Conservation (phyloP, 2,888 invertebrate genomes). For the Hemaris fuciformis region DNA sequence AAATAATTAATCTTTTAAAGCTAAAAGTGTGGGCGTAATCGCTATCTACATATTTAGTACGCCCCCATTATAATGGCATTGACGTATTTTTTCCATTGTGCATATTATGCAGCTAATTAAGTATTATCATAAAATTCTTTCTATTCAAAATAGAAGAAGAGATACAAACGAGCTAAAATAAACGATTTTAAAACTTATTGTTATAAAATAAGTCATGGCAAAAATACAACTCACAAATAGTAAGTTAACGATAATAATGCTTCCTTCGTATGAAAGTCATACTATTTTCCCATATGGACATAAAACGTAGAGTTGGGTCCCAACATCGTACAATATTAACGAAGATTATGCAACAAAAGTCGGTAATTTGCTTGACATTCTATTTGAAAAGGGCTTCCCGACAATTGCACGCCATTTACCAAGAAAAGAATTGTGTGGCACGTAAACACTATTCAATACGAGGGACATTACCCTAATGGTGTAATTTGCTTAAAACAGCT, state of each 20-base stretch:
- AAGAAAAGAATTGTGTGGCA: conserved; percentile 38
- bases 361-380: conserved; percentile 62
- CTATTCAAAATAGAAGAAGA: too few relatives aligned
- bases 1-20: too few relatives aligned
- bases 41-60: too few relatives aligned
- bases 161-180: neutral
- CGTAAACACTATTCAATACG: conserved; percentile 32
- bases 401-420: conserved; percentile 56
- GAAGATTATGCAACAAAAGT: conserved; percentile 46
- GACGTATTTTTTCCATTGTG: too few relatives aligned
- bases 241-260: neutral
- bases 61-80: too few relatives aligned
- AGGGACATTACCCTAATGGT: conserved; percentile 28
- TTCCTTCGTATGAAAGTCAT: neutral
- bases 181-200: neutral
- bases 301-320: neutral
- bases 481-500: conserved; percentile 37
- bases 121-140: too few relatives aligned
- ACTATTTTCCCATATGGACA: conserved; percentile 7
- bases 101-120: too few relatives aligned
- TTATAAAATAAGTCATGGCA: neutral
- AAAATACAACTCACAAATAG: neutral
- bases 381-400: conserved; percentile 53
- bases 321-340: conserved; percentile 36
- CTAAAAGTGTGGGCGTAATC: too few relatives aligned